These are phyloP conservation scores for Cecidostiba fungosa DNA, from an alignment of 2,888 invertebrate genomes.

Conservation along the genomic window DNA sequence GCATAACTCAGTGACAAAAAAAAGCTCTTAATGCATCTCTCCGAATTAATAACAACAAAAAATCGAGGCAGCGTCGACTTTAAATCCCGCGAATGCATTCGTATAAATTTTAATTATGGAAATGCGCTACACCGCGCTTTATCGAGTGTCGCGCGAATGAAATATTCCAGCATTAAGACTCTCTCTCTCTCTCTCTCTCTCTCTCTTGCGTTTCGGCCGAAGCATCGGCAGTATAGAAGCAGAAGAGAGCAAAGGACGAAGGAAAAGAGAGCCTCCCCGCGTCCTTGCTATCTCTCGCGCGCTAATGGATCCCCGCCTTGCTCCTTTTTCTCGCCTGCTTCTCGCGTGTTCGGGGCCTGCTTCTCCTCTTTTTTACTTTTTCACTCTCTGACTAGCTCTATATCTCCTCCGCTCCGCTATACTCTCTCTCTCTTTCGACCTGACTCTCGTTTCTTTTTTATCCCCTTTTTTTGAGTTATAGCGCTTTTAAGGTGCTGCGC, in stretches of 20 bases:
- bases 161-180: slow-evolving; percentile 61
- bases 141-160: slow-evolving; percentile 61
- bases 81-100: slow-evolving; percentile 33
- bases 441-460: background rate
- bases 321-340: slow-evolving; percentile 12
- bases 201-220: slow-evolving; percentile 28
- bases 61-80: background rate
- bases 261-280: slow-evolving; percentile 39
- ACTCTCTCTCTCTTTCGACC: no score
- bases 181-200: background rate
- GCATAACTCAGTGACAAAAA: slow-evolving; percentile 41
- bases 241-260: slow-evolving; percentile 12
- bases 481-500: slow-evolving; percentile 13
- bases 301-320: slow-evolving; percentile 70
- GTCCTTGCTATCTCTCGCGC: slow-evolving; percentile 69
- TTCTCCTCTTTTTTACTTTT: background rate
- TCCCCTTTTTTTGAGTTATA: background rate
- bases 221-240: background rate
- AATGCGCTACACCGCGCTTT: slow-evolving; percentile 45
- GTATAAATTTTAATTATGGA: slow-evolving; percentile 64
- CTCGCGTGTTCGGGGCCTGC: background rate
- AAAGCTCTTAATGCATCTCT: background rate
- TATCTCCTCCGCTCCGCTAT: background rate
- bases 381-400: background rate
- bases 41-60: slow-evolving; percentile 37